phyloP scores from a whole-genome alignment of 2,113 vertebrate genomes.

The Psilopogon haemacephalus region DNA sequence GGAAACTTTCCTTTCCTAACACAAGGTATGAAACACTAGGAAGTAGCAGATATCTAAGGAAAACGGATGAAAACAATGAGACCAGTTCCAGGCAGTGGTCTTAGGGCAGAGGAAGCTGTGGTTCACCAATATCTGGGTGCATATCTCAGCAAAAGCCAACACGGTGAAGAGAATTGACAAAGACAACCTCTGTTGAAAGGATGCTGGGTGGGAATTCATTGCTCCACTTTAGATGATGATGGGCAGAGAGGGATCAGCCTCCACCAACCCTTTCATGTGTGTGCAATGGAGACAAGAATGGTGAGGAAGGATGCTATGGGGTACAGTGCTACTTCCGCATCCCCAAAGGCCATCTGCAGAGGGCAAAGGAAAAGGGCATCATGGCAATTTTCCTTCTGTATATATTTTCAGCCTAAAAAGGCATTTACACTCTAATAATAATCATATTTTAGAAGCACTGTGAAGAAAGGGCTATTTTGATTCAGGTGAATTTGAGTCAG shows the following conservation, averaged over 20 bases:
- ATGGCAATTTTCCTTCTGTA: background rate
- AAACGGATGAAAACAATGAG: background rate
- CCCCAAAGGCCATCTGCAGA: background rate
- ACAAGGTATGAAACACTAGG: background rate
- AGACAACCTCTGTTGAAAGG: fast-evolving
- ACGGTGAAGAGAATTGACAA: background rate
- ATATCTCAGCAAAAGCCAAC: background rate
- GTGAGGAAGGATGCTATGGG: fast-evolving
- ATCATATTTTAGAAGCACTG: background rate
- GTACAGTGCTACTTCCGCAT: fast-evolving
- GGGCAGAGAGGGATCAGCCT: background rate
- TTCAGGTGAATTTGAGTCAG: conserved; percentile 35
- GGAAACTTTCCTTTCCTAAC: background rate
- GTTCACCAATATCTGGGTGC: background rate
- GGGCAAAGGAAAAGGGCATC: background rate
- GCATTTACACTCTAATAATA: background rate
- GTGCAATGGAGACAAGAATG: fast-evolving
- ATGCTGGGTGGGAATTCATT: background rate
- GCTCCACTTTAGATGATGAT: background rate
- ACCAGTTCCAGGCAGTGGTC: background rate
- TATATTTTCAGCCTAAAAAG: background rate
- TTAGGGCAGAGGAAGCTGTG: fast-evolving
- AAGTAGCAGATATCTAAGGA: background rate
- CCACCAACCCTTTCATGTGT: background rate
- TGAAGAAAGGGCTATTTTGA: background rate